These are phyloP conservation scores for Coleophora flavipennella DNA, from an alignment of 2,888 invertebrate genomes.

Conservation along the genomic window DNA sequence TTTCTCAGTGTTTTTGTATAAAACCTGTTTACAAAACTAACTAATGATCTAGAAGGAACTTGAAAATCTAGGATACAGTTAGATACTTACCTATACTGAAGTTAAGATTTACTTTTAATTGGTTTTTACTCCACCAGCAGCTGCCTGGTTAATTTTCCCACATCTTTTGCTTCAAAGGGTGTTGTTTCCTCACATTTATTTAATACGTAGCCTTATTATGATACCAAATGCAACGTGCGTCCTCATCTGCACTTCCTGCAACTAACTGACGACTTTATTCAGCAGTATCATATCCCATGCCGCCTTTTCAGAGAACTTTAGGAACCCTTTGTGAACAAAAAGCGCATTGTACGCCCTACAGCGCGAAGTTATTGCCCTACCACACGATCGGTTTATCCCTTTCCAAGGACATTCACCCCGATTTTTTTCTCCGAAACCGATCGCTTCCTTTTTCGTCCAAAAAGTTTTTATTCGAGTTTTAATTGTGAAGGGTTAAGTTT, in stretches of 20 bases:
- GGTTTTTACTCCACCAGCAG: too few species aligned
- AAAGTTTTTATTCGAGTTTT: conserved; percentile 46
- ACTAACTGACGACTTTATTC: background rate
- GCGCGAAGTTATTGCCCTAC: conserved; percentile 15
- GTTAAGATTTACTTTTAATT: too few species aligned
- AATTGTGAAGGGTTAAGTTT: conserved; percentile 48
- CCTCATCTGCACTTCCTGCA: conserved; percentile 27
- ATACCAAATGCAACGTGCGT: conserved; percentile 21
- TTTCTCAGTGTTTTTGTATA: too few species aligned
- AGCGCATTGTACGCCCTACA: conserved; percentile 25
- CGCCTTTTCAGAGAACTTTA: too few species aligned
- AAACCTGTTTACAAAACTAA: too few species aligned
- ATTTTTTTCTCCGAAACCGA: conserved; percentile 48
- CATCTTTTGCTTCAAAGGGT: conserved; percentile 12
- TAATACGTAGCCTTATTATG: conserved; percentile 28
- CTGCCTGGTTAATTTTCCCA: conserved; percentile 19
- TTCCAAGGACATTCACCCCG: conserved; percentile 56
- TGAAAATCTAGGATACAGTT: too few species aligned
- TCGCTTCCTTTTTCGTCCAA: conserved; percentile 37
- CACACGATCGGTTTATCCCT: conserved; percentile 29
- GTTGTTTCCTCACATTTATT: conserved; percentile 9
- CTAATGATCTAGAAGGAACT: too few species aligned
- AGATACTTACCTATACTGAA: too few species aligned
- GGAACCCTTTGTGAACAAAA: too few species aligned
- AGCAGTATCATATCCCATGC: background rate